A percentile compares a stretch with the other conserved stretches of the same genome.
These are phyloP conservation scores for Drosophila yooni DNA, from an alignment of 2,888 invertebrate genomes.

Conservation along the genomic window DNA sequence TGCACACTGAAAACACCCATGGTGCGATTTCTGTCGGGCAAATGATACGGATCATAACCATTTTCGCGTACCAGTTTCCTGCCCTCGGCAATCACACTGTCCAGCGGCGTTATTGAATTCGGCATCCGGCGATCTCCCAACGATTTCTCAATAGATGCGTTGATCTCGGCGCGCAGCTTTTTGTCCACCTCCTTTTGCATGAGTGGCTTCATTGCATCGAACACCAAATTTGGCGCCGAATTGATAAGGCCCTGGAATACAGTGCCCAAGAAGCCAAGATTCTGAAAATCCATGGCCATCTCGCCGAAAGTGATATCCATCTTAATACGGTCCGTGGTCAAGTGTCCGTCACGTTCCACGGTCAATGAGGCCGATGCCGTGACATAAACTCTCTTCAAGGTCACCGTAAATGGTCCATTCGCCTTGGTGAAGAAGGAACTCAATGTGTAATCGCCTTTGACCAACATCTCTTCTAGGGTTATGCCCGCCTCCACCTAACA, in stretches of 20 bases:
- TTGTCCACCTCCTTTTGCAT: conserved; percentile 92
- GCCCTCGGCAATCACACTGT: conserved; percentile 91
- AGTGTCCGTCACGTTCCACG: conserved; percentile 90
- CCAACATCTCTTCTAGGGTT: conserved; percentile 89
- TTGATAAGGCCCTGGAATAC: conserved; percentile 91
- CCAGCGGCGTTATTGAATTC: conserved; percentile 93
- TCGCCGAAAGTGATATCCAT: conserved; percentile 92
- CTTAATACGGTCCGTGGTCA: conserved; percentile 91
- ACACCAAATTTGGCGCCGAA: conserved; percentile 92
- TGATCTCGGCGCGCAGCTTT: conserved; percentile 90
- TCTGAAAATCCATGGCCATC: conserved; percentile 93
- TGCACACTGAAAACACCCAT: conserved; percentile 90
- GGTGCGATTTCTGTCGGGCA: conserved; percentile 90
- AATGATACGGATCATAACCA: conserved; percentile 90
- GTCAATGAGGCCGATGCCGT: conserved; percentile 89
- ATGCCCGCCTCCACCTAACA: conserved; percentile 89
- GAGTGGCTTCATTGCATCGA: conserved; percentile 94
- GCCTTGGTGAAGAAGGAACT: conserved; percentile 89
- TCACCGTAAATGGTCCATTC: conserved; percentile 91
- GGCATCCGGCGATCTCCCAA: conserved; percentile 90
- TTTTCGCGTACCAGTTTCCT: conserved; percentile 88
- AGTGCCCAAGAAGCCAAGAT: conserved; percentile 90
- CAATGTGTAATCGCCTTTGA: conserved; percentile 91
- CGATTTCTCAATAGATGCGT: conserved; percentile 89
- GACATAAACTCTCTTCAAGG: conserved; percentile 89